Evolutionary conservation across 53 echinoderm and acorn worm species (phyloP).

Genomic region (Antedon mediterranea): DNA sequence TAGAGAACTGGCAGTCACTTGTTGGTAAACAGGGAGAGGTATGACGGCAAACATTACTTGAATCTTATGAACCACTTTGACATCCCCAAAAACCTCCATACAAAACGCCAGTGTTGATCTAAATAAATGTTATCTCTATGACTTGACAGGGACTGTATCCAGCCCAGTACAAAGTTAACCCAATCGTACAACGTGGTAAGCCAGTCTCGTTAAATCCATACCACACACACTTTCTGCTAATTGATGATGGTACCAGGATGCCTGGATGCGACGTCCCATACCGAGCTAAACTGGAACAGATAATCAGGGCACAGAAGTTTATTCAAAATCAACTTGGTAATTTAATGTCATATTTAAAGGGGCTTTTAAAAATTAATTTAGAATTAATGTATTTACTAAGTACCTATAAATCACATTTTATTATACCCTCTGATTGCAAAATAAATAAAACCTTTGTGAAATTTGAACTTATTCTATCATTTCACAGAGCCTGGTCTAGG

Average conservation of each 20-base stretch:
- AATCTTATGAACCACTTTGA: no score
- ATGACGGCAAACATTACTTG: no score
- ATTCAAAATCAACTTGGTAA: conserved; percentile 1
- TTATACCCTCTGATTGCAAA: no score
- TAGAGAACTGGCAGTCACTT: conserved; percentile 46
- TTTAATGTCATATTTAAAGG: background rate
- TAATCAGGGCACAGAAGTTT: background rate
- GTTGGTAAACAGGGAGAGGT: conserved; percentile 47
- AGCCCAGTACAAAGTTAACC: conserved; percentile 60
- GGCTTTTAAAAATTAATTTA: background rate
- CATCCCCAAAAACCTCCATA: no score
- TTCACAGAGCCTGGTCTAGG: conserved; percentile 52
- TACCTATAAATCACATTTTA: background rate
- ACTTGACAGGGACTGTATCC: conserved; percentile 35
- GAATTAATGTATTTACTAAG: background rate
- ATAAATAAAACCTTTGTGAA: background rate
- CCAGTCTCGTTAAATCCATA: conserved; percentile 55
- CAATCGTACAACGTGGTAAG: conserved; percentile 37
- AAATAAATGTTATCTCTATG: background rate
- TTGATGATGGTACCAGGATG: conserved; percentile 10
- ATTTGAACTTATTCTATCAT: background rate
- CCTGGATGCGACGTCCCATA: background rate
- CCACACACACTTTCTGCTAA: conserved; percentile 73
- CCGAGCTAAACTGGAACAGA: background rate
- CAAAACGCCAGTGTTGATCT: no score